Evolutionary conservation across 2,113 vertebrate species (phyloP).

Genomic region (Butastur rufipennis): DNA sequence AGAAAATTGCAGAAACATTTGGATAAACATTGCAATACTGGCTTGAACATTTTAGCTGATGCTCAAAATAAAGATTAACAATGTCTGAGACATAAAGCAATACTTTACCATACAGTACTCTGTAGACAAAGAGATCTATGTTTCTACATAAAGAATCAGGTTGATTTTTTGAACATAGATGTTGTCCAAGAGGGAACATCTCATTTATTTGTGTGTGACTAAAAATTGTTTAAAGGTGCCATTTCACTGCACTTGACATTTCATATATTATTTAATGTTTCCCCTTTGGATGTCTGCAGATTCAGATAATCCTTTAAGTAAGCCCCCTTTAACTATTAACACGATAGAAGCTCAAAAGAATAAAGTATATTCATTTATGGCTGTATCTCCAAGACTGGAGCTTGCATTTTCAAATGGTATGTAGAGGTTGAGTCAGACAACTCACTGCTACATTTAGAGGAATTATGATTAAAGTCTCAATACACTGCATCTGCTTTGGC

Average conservation of each 20-base stretch:
- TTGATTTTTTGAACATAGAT: background rate
- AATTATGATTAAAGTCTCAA: conserved; percentile 40
- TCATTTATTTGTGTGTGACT: background rate
- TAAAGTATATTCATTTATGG: background rate
- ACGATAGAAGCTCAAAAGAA: background rate
- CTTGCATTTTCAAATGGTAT: conserved; percentile 44
- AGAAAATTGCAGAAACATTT: background rate
- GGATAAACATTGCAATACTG: background rate
- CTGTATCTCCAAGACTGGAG: background rate
- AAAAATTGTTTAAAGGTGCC: background rate
- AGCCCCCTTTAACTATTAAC: background rate
- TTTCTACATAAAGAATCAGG: background rate
- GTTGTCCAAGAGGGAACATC: background rate
- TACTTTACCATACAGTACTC: background rate
- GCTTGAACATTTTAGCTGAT: conserved; percentile 8
- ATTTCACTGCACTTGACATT: background rate
- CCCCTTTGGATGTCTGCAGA: background rate
- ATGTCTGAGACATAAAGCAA: background rate
- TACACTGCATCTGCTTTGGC: conserved; percentile 38
- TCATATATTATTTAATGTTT: background rate
- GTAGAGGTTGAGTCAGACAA: conserved; percentile 39
- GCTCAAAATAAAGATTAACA: conserved; percentile 25
- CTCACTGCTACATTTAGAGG: conserved; percentile 45
- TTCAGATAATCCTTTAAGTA: background rate
- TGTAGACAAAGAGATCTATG: background rate